Percentiles rank a stretch among this genome's conserved stretches.
phyloP scores from a whole-genome alignment of 2,113 vertebrate species.

The Ictalurus furcatus region DNA sequence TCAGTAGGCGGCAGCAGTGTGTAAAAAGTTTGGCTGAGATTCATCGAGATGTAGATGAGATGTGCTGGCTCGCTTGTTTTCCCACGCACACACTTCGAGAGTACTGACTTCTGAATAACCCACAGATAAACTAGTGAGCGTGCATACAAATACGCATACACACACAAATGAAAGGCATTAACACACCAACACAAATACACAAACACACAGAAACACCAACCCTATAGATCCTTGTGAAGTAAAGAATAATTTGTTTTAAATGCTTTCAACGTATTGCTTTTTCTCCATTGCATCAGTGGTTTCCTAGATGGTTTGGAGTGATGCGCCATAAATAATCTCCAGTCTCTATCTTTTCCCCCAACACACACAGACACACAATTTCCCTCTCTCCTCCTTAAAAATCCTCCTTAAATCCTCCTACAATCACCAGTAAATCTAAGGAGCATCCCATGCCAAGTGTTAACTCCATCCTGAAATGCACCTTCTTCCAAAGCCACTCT shows the following conservation, averaged over 20 bases:
- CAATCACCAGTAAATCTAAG: constrained; percentile 33
- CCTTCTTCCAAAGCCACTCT: background rate
- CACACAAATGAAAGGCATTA: background rate
- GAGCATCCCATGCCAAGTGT: constrained; percentile 40
- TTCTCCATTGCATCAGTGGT: constrained; percentile 9
- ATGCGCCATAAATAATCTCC: constrained; percentile 22
- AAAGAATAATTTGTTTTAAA: background rate
- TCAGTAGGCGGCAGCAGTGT: constrained; percentile 42
- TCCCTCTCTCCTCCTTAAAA: background rate
- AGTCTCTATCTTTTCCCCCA: background rate
- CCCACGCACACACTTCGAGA: constrained; percentile 4
- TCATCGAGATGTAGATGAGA: constrained; percentile 21
- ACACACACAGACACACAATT: background rate
- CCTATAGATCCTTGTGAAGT: background rate
- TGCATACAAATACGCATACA: background rate
- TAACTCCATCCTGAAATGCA: background rate
- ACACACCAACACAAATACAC: background rate
- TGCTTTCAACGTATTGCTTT: constrained; percentile 19
- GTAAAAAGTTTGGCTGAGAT: background rate
- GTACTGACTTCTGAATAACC: background rate
- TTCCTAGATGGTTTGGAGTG: constrained; percentile 14
- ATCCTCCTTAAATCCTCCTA: background rate
- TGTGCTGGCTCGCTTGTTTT: constrained; percentile 21
- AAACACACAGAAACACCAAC: background rate
- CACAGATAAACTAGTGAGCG: background rate